Evolutionary conservation across 2,113 vertebrate species (phyloP), one percentile per base, ranked within the genome.

Genomic region (Nematolebias whitei): DNA sequence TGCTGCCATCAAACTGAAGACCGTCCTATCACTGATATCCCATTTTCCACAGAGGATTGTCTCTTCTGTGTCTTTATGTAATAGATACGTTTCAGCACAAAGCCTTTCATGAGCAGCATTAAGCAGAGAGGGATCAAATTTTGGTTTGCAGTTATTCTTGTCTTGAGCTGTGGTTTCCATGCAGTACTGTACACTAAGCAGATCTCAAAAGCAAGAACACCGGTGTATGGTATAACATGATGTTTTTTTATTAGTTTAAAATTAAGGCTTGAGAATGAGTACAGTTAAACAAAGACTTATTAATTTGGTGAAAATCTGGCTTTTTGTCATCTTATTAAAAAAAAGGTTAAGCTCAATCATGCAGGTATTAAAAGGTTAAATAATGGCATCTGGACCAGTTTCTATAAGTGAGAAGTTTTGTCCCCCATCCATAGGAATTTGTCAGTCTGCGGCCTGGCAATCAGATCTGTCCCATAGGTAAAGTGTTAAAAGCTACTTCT

Each of bases 11-110:
- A 23, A 49, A 56, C 63, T 19, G 26, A 80, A 80, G 68, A 76
- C 59, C 64, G 68, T 63, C 43, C 51, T 35, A 57, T 76, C 64
- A 66, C 63, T 78, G 58, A 63, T 70, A 64, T 84, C 79, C 83
- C 65, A 68, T 86, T 87, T 87, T 76, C 74, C 71, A 65, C 40
- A 51, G 63, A 72, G 68, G 68, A 82, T 83, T 75, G 78, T 85
- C 75, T 76, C 63, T 62, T 64, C 73, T 81, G 71, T 59, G 70
- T 80, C 58, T 63, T 35, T 88, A 80, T 60, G 53, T 84, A 88
- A 87, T 57, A 68, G 85, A 79, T 75, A 79, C 53, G 12, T 44
- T 69, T 71, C 76, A 38, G 52, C 35, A 53, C 78, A 70, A 64
- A 62, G 40, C 26, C 76, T 76, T 76, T 89, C 69, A 80, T 85